Evolutionary conservation across 2,113 vertebrate genomes (phyloP).

Genomic region (Nesospiza acunhae): DNA sequence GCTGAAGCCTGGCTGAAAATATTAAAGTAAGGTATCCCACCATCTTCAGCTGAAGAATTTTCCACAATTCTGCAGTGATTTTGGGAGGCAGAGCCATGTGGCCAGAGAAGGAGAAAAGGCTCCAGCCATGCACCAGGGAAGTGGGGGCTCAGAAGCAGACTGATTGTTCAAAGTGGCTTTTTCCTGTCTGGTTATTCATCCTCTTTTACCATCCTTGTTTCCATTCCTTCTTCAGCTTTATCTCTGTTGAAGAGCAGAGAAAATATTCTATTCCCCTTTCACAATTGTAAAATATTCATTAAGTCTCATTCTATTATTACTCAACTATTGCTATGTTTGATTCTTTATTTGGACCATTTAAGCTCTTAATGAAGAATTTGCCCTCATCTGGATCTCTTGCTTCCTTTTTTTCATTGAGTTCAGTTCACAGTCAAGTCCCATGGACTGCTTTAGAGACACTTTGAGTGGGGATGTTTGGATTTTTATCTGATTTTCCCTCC

Average conservation of each 20-base stretch:
- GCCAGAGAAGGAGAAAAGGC: not conserved
- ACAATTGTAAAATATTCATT: accelerated
- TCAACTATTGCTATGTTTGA: not conserved
- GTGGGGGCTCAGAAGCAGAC: not conserved
- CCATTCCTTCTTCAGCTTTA: not conserved
- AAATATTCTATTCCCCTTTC: not conserved
- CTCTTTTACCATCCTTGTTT: not conserved
- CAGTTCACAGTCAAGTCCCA: not conserved
- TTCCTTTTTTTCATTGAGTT: not conserved
- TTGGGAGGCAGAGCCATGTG: accelerated
- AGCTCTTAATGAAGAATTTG: not conserved
- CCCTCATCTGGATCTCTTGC: not conserved
- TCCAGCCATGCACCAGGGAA: not conserved
- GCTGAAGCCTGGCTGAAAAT: not conserved
- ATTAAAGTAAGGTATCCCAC: not conserved
- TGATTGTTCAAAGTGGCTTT: not conserved
- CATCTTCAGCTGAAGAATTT: not conserved
- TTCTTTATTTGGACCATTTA: not conserved
- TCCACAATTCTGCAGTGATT: not conserved
- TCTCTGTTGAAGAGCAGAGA: not conserved
- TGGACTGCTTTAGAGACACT: not conserved
- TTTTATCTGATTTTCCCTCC: not conserved
- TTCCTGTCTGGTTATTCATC: not conserved
- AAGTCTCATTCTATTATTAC: not conserved
- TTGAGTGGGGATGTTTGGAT: not conserved